A percentile compares a stretch with the other conserved stretches of the same genome.
Conservation (phyloP, 2,113 vertebrate genomes). For the Cochlearius cochlearius region DNA sequence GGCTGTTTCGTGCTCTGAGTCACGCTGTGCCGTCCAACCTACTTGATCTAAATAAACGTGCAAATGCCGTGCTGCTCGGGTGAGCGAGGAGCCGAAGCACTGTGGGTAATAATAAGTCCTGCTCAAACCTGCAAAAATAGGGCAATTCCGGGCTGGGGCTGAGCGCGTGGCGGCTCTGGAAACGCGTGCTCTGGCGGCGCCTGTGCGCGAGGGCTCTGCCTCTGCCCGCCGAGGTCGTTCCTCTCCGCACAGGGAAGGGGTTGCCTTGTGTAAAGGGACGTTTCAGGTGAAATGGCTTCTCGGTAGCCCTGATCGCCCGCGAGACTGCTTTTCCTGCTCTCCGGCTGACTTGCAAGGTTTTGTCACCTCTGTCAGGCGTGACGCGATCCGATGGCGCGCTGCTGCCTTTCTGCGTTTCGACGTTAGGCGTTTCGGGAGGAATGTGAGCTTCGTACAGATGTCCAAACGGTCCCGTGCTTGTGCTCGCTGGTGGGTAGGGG, state of each 20-base stretch:
- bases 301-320: accelerated
- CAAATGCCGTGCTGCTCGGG: background rate
- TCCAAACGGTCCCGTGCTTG: background rate
- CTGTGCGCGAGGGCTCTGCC: background rate
- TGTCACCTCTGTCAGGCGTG: background rate
- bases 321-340: background rate
- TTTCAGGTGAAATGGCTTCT: background rate
- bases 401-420: accelerated
- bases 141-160: background rate
- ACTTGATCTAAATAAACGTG: constrained; percentile 23
- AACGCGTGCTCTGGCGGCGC: background rate
- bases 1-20: background rate
- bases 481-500: background rate
- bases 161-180: background rate
- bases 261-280: accelerated
- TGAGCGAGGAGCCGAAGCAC: background rate
- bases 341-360: background rate
- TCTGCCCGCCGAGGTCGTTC: accelerated
- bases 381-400: accelerated
- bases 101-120: constrained; percentile 33
- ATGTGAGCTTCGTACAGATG: accelerated
- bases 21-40: background rate
- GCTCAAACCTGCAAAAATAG: background rate
- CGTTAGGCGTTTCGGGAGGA: background rate
- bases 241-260: background rate